phyloP scores from a whole-genome alignment of 2,113 vertebrate species.

The Tyrannus savana region DNA sequence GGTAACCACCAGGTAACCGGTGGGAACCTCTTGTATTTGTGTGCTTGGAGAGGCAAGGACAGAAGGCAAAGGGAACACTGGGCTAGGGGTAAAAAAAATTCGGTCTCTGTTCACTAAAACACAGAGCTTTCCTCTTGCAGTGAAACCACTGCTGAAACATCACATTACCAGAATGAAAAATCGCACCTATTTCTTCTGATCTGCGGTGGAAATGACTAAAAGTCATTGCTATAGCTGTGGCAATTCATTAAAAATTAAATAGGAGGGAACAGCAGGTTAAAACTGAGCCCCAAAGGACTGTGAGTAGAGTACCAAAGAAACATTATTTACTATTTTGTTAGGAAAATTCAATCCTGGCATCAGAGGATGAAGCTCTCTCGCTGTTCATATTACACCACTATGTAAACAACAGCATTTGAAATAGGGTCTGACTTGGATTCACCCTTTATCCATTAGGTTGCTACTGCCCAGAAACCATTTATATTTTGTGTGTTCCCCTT shows the following conservation, averaged over 20 bases:
- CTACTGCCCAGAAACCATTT: not conserved
- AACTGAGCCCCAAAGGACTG: not conserved
- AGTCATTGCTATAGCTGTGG: not conserved
- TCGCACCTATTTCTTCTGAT: not conserved
- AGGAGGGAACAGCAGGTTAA: not conserved
- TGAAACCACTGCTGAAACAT: not conserved
- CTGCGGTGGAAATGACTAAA: not conserved
- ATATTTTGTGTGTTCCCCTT: not conserved
- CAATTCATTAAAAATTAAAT: not conserved
- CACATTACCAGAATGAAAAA: not conserved
- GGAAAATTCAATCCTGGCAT: not conserved
- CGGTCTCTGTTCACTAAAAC: not conserved
- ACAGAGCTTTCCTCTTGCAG: not conserved
- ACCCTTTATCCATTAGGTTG: not conserved
- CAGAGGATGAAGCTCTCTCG: not conserved
- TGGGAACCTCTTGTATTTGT: not conserved
- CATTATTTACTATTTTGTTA: not conserved
- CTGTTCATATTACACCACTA: fast-evolving
- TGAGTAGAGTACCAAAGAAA: not conserved
- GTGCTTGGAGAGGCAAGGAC: not conserved
- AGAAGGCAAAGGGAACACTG: not conserved
- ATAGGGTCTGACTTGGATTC: not conserved
- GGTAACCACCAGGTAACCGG: slow-evolving; percentile 51
- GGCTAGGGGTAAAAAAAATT: not conserved
- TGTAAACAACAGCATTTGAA: not conserved